A percentile compares a stretch with the other conserved stretches of the same genome.
These are phyloP conservation scores for Eulacestoma nigropectus DNA, from an alignment of 2,113 vertebrate genomes.

Conservation along the genomic window DNA sequence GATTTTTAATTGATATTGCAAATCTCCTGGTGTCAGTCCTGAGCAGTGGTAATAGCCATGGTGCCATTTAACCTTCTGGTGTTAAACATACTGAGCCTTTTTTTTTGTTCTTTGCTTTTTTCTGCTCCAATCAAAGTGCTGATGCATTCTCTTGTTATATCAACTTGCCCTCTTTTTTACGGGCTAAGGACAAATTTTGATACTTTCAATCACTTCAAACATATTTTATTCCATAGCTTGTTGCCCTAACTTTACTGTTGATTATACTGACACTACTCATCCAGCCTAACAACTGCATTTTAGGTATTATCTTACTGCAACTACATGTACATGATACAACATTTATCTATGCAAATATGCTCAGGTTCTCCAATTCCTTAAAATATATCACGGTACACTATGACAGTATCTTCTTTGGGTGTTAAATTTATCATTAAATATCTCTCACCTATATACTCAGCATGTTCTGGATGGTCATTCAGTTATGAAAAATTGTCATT, in stretches of 20 bases:
- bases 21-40: neutral
- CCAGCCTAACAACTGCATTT: neutral
- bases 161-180: neutral
- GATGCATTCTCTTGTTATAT: neutral
- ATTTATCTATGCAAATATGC: neutral
- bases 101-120: neutral
- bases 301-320: neutral
- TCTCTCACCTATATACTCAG: neutral
- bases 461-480: neutral
- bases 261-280: neutral
- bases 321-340: neutral
- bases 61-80: neutral
- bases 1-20: neutral
- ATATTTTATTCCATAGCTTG: neutral
- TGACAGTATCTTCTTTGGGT: neutral
- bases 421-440: neutral
- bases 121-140: neutral
- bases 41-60: neutral
- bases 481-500: neutral
- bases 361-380: neutral
- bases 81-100: neutral
- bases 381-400: neutral
- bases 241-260: neutral
- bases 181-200: neutral
- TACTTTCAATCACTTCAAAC: neutral